phyloP scores from a whole-genome alignment of 2,113 vertebrate species.

The Tachysurus fulvidraco region DNA sequence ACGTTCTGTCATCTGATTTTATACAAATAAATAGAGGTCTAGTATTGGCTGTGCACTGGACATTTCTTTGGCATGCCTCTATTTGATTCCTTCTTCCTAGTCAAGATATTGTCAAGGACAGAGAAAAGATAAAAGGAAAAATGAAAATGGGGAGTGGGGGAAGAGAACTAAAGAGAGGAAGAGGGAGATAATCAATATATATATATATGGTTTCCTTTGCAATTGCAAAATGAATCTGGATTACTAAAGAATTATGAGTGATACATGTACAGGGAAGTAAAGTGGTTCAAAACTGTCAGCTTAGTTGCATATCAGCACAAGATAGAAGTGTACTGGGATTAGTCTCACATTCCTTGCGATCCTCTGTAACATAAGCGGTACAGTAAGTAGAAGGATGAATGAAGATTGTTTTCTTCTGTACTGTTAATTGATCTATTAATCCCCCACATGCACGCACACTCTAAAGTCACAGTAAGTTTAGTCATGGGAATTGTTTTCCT shows the following conservation, averaged over 20 bases:
- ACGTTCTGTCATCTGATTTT: constrained; percentile 66
- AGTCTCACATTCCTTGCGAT: too few relatives aligned
- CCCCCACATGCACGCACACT: constrained; percentile 1
- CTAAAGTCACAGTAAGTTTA: background rate
- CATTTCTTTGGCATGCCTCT: constrained; percentile 4
- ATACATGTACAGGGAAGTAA: background rate
- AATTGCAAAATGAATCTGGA: background rate
- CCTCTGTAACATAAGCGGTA: background rate
- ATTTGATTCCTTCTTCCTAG: background rate
- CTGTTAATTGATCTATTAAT: constrained; percentile 9
- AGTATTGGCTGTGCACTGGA: constrained; percentile 19
- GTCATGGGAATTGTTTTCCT: background rate
- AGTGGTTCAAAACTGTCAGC: background rate
- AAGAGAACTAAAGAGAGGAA: background rate
- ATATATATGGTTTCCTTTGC: background rate
- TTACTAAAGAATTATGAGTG: background rate
- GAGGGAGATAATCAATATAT: background rate
- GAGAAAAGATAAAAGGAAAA: background rate
- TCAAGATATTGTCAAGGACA: constrained; percentile 6
- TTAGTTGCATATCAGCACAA: background rate
- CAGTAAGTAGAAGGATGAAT: background rate
- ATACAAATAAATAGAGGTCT: constrained; percentile 67
- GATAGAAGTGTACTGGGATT: background rate
- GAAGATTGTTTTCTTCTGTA: background rate
- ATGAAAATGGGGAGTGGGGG: constrained; percentile 11